Evolutionary conservation across 2,797 vertebrate genomes (phyloP), one percentile per base, ranked within the genome.

Genomic region (Phoeniculus purpureus): DNA sequence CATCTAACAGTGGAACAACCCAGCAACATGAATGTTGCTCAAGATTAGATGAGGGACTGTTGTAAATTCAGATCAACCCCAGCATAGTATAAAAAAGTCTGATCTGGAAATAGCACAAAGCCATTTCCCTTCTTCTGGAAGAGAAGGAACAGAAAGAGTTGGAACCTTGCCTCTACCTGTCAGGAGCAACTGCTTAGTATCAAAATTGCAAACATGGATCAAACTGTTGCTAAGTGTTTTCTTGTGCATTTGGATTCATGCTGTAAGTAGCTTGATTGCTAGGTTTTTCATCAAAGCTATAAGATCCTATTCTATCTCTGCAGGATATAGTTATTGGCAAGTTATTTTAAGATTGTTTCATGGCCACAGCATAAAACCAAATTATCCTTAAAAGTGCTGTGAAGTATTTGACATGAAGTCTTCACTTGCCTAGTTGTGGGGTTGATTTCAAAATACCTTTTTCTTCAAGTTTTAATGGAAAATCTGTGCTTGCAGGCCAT

Each of bases 341-440:
- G 64, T 65, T 89, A 81, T 87, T 94, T 92, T 64, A 81, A 91
- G 85, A 73, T 67, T 43, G 11, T 76, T 93, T 91, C 32, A 10
- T 29, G 47, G 50, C 64, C 82, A 64, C 52, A 50, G 50, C 16
- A 60, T 61, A 77, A 47, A 90, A 88, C 8, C 10, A 64, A 91
- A 71, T 72, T 75, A 75, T 55, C 64, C 45, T 89, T 80, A 32
- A 86, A 89, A 90, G 67, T 47, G 7, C 29, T 77, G 47, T n/a
- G 43, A 90, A 81, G 21, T 37, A 75, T 85, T 94, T 72, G 70
- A 68, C 54, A 62, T 64, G 60, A 75, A 78, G 20, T 56, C 61
- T 73, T 60, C 70, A 70, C 31, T 55, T 82, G 74, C 7, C 15
- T 89, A 79, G 77, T 56, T 58, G 40, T 34, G 27, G 7, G 9